Conservation (phyloP, 2,113 vertebrate species). For the zebrafish (Danio rerio) region GRCz12tu NC_133185.1:2536501-2537000, state of each 20-base stretch:
- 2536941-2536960: too few relatives aligned
- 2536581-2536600: neutral
- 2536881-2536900: too few relatives aligned
- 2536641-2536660: neutral
- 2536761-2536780: too few relatives aligned
- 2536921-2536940: too few relatives aligned
- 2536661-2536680: neutral
- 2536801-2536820: too few relatives aligned
- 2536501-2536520: conserved; percentile 3
- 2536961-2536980: too few relatives aligned
- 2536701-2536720: neutral
- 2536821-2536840: neutral
- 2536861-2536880: too few relatives aligned
- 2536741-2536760: too few relatives aligned
- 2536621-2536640: neutral
- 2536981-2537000: too few relatives aligned
- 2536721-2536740: neutral
- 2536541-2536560: neutral
- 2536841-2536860: too few relatives aligned
- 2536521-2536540: conserved; percentile 11
- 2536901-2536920: too few relatives aligned
- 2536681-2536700: neutral
- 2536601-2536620: neutral
- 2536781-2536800: neutral
- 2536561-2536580: neutral